Evolutionary conservation across 1,140 invertebrate species (phyloP).

Genomic region (Brachionus rubens): DNA sequence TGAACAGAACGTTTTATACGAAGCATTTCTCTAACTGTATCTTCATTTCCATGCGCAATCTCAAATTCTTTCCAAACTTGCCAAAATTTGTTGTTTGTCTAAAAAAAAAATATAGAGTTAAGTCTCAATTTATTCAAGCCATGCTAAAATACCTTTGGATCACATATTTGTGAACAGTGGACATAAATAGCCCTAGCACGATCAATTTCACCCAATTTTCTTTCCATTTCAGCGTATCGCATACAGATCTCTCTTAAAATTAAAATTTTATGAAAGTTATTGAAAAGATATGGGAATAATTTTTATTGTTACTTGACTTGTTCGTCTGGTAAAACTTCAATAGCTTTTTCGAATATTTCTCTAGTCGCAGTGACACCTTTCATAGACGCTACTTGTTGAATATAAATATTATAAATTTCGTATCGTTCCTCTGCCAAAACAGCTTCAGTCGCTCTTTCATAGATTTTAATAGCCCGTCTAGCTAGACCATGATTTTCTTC

Average conservation of each 20-base stretch:
- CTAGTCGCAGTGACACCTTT: constrained; percentile 93
- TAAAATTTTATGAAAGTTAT: background rate
- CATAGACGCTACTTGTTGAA: constrained; percentile 93
- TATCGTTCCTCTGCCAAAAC: constrained; percentile 77
- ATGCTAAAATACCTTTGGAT: constrained; percentile 73
- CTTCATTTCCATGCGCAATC: constrained; percentile 97
- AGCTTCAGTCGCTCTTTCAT: constrained; percentile 84
- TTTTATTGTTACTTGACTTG: constrained; percentile 66
- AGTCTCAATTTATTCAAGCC: background rate
- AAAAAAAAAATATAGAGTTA: constrained; percentile 48
- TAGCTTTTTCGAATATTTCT: constrained; percentile 96
- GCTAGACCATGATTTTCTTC: constrained; percentile 97
- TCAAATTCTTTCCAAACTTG: constrained; percentile 99
- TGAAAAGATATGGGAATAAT: background rate
- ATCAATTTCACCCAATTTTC: constrained; percentile 94
- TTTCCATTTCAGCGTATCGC: constrained; percentile 93
- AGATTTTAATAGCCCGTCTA: constrained; percentile 94
- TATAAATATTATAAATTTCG: constrained; percentile 92
- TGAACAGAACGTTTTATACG: constrained; percentile 94
- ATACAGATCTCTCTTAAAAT: constrained; percentile 89
- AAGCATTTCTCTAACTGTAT: constrained; percentile 98
- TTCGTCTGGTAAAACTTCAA: constrained; percentile 83
- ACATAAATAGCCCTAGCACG: constrained; percentile 91
- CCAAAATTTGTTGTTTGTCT: constrained; percentile 90
- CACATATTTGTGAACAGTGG: constrained; percentile 97